phyloP scores from a whole-genome alignment of 2,113 vertebrate genomes.

The Melierax canorus region DNA sequence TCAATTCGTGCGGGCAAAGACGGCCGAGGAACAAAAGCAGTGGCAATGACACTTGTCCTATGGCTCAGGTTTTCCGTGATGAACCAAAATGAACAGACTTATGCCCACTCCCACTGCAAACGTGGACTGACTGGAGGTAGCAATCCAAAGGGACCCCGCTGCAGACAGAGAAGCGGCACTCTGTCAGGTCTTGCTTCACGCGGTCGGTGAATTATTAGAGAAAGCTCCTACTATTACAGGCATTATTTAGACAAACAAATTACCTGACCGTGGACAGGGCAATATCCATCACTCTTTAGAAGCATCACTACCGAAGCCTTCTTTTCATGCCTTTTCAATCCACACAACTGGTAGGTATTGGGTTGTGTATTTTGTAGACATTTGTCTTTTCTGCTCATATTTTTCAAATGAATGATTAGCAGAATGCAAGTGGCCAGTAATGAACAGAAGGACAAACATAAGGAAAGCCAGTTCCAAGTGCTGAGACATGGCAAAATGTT shows the following conservation, averaged over 20 bases:
- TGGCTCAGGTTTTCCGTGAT: neutral
- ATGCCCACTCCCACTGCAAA: neutral
- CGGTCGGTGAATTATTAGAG: neutral
- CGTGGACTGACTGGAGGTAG: neutral
- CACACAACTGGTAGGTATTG: neutral
- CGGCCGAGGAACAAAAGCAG: neutral
- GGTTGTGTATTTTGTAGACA: neutral
- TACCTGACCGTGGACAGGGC: neutral
- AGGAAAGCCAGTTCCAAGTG: neutral
- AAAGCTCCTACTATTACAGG: neutral
- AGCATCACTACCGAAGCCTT: neutral
- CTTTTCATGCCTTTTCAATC: neutral
- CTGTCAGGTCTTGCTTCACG: neutral
- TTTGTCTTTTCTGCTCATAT: neutral
- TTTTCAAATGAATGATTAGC: neutral
- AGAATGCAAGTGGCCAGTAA: neutral
- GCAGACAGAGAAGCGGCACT: accelerated
- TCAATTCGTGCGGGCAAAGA: neutral
- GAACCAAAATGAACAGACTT: neutral
- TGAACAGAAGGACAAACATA: neutral
- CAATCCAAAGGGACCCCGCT: neutral
- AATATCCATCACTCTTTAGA: neutral
- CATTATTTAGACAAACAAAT: neutral
- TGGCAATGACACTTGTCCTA: neutral
- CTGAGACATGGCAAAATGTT: neutral